Base-by-base conservation (phyloP, 2,888 invertebrate species). In the Melipona beecheii region DNA sequence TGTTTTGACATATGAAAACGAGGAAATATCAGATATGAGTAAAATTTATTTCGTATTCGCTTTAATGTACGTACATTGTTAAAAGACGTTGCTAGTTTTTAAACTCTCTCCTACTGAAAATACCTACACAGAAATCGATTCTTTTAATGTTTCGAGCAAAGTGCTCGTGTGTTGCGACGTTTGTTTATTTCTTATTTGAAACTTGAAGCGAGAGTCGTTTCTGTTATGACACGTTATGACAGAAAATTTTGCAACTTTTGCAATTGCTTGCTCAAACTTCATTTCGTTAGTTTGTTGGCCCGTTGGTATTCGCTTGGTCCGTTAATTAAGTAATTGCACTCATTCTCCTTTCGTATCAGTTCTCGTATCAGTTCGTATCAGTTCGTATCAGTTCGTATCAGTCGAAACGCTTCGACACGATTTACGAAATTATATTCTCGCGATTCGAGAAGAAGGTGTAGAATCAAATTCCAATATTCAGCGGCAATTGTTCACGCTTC, bases 1-100 rank as follows among this genome's bases (percentile, higher is more conserved):
- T 86, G 74, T 76, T 76, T 75, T 79, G 79, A 79, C 71, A 75
- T 72, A 66, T 78, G 75, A 78, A 82, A 83, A 76, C 69, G 68
- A 69, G 62, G 36, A 64, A 73, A 69, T 69, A 81, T 50, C 80
- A 36, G 62, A 72, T 68, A 36, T 64, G 56, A 9, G 49, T 36
- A 58, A 43, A 75, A 71, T 71, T 71, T 54, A 70, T 43, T 19
- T 43, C 50, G 5, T 13, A n/a, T 71, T n/a, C 4, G 0, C 4
- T 31, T n/a, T 71, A 65, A 17, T 17, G 13, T 4, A 69, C 31
- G 69, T 17, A n/a, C 21, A 52, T 52, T n/a, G 5, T 56, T n/a
- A 58, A 43, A 71, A 50, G 19, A 27, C 0, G 36, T n/a, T 17
- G 11, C 21, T 31, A 52, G 50, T 43, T 43, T 31, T 43, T 17